Base-by-base conservation (phyloP, 2,797 vertebrate genomes). In the Gadopsis marmoratus region DNA sequence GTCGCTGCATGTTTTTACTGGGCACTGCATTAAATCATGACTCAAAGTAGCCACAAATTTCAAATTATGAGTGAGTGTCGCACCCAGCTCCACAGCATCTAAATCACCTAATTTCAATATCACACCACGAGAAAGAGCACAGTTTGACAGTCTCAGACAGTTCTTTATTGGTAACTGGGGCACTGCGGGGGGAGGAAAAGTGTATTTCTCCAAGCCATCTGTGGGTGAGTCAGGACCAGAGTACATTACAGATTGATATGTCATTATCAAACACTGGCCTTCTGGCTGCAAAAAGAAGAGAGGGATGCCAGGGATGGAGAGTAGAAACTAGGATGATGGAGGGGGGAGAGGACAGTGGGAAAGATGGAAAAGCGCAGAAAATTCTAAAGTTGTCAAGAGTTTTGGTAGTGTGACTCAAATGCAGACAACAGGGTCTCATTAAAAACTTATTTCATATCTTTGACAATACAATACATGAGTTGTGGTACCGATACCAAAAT, bases 191-290 rank as follows among this genome's bases (percentile, higher is more conserved):
- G 74, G 79, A 85, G 79, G 81, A 68, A 77, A 82, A 79, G 77
- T 83, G 74, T 65, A 76, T 88, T 88, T 90, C 81, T 84, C 74
- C 60, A 21, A 81, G 83, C 91, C 87, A 92, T 94, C 92, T 92
- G 93, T 80, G 90, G 84, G 79, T 94, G 94, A 95, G 87, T 95
- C 93, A 94, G 88, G 93, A 93, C 89, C 67, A 80, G 88, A 87
- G 87, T 73, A 83, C 81, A 86, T 87, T 91, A 91, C 86, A 87
- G 90, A 93, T 87, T 90, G 89, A 94, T 89, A 90, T 90, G 90
- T 89, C 92, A 92, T 93, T 92, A 94, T 92, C 87, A 88, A 94
- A 92, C 87, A 83, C 81, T 75, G 73, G 82, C 87, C 89, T 88
- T 85, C 83, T 93, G 78, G 86, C 84, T 62, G 78, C n/a, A 13